Conservation (phyloP, 2,113 vertebrate species). For the Motacilla alba region DNA sequence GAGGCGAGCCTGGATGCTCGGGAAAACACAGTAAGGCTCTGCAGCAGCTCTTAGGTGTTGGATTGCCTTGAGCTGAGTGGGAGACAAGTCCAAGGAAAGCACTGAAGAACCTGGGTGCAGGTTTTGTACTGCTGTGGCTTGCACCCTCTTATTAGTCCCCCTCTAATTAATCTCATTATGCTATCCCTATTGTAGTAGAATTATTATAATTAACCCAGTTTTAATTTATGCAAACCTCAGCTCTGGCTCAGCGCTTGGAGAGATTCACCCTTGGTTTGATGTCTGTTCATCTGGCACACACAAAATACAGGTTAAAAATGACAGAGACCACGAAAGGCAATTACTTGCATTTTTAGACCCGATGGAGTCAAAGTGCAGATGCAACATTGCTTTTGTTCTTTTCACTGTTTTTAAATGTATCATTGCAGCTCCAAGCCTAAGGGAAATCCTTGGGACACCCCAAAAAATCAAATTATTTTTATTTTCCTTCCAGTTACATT, state of each 20-base stretch:
- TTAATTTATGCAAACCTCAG: not conserved
- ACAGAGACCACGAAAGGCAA: not conserved
- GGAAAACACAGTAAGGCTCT: not conserved
- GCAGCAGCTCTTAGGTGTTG: not conserved
- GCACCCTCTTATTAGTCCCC: not conserved
- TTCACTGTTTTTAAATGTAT: not conserved
- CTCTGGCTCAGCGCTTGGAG: not conserved
- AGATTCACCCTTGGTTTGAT: not conserved
- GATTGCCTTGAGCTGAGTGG: not conserved
- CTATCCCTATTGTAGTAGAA: not conserved
- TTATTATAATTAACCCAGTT: not conserved
- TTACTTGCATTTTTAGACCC: fast-evolving
- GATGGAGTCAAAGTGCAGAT: not conserved
- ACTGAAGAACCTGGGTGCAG: not conserved
- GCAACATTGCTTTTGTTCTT: not conserved
- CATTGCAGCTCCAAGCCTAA: not conserved
- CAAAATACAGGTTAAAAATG: not conserved
- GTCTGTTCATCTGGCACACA: not conserved
- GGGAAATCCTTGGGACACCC: not conserved
- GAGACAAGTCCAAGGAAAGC: not conserved
- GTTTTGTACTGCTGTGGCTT: not conserved
- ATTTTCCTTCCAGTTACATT: not conserved
- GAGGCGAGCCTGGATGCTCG: not conserved
- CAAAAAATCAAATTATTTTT: not conserved
- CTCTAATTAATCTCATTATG: not conserved